Conservation (phyloP, 1,140 invertebrate species). For the Lanistes nyassanus region DNA sequence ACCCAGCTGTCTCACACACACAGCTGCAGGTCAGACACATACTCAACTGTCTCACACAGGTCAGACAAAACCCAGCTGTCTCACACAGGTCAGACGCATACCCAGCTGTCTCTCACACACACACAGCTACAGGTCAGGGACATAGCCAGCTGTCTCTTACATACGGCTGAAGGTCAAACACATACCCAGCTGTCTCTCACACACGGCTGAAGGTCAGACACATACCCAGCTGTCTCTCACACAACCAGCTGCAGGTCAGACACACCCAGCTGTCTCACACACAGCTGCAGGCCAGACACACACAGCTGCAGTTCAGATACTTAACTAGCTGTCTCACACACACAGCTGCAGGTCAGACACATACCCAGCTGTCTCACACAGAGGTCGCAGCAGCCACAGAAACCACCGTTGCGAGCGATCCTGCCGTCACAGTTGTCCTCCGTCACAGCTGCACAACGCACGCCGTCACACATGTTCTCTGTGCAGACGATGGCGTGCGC, state of each 20-base stretch:
- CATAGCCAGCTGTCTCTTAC: not conserved
- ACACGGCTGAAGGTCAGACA: too few species aligned
- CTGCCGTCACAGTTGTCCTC: constrained; percentile 29
- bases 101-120: not conserved
- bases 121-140: not conserved
- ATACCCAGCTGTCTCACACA: constrained; percentile 37
- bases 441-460: constrained; percentile 30
- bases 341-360: constrained; percentile 7
- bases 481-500: constrained; percentile 28
- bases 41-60: not conserved
- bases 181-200: not conserved
- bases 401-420: constrained; percentile 27
- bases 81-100: too few species aligned
- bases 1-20: not conserved
- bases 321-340: not conserved
- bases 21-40: not conserved
- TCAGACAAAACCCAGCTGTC: too few species aligned
- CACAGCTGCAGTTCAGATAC: not conserved
- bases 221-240: not conserved
- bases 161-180: not conserved
- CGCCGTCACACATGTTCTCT: constrained; percentile 26
- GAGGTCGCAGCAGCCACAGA: constrained; percentile 40
- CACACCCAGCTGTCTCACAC: not conserved
- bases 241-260: constrained; percentile 1
- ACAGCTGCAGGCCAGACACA: not conserved